Conservation (phyloP, 2,113 vertebrate genomes). For the Dinomys branickii region DNA sequence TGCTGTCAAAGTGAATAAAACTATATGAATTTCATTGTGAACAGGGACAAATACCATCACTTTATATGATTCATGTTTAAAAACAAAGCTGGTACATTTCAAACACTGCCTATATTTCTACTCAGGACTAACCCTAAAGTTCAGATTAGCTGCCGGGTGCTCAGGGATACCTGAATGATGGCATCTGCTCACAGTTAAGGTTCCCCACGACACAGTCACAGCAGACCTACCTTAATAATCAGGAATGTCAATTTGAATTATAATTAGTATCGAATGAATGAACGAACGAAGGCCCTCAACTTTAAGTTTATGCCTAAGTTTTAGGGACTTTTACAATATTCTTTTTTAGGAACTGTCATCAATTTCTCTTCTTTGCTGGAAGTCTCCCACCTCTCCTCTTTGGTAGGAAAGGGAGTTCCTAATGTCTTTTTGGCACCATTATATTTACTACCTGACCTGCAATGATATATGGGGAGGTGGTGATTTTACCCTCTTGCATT, state of each 20-base stretch:
- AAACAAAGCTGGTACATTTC: not conserved
- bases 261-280: not conserved
- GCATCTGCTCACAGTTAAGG: not conserved
- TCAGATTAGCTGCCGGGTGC: not conserved
- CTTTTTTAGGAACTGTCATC: not conserved
- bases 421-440: not conserved
- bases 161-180: not conserved
- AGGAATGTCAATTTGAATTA: not conserved
- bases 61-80: not conserved
- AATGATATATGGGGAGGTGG: not conserved
- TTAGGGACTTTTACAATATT: not conserved
- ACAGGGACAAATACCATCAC: not conserved
- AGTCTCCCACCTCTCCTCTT: too few species aligned
- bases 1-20: not conserved
- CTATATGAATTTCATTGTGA: not conserved
- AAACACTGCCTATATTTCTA: not conserved
- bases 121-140: not conserved
- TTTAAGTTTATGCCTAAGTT: not conserved
- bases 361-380: too few species aligned
- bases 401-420: not conserved
- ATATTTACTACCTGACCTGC: not conserved
- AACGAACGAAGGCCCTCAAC: not conserved
- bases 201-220: not conserved
- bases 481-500: not conserved
- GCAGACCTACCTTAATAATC: not conserved